Evolutionary conservation across 2,888 invertebrate species (phyloP).

Genomic region (Thyatira batis): DNA sequence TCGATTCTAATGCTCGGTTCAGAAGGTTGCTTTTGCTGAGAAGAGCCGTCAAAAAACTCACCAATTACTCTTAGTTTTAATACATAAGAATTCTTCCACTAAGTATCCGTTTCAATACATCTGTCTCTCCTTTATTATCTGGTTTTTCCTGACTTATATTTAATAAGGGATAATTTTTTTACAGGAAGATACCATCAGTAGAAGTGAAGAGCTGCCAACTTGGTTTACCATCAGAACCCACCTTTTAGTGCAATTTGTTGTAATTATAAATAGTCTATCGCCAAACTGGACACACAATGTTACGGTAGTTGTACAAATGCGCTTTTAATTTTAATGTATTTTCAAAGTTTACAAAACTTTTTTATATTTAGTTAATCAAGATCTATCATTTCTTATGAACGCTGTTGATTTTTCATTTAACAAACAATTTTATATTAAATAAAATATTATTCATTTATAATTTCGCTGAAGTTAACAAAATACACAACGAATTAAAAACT

Average conservation of each 20-base stretch:
- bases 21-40: no score
- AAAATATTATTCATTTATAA: no score
- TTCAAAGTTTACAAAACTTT: constrained; percentile 5
- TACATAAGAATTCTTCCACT: no score
- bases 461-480: no score
- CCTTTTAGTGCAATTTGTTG: constrained; percentile 52
- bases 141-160: background rate
- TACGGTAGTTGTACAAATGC: background rate
- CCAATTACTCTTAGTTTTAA: no score
- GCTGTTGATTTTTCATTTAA: background rate
- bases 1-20: no score
- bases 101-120: no score
- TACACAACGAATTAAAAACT: no score
- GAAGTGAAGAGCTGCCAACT: background rate
- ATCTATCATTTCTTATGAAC: background rate
- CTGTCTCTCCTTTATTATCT: no score
- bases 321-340: constrained; percentile 3
- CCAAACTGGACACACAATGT: background rate
- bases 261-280: constrained; percentile 1
- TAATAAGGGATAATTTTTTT: no score
- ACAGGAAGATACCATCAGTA: constrained; percentile 34
- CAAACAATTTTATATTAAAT: no score
- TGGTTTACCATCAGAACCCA: constrained; percentile 31
- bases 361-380: background rate
- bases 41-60: no score